Evolutionary conservation across 2,113 vertebrate genomes (phyloP).

Genomic region (Theristicus caerulescens): DNA sequence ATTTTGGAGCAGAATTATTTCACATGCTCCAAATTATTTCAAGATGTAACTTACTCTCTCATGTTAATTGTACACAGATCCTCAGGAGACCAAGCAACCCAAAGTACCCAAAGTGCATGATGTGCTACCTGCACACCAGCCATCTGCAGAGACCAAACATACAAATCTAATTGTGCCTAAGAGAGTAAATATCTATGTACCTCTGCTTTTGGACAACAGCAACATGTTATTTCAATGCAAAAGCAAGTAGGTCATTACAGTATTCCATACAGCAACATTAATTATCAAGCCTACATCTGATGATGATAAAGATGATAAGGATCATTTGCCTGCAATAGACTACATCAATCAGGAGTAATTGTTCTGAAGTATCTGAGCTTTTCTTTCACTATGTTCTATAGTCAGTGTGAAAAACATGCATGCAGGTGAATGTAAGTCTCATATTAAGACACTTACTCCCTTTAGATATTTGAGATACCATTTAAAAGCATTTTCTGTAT

Average conservation of each 20-base stretch:
- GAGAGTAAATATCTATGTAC: neutral
- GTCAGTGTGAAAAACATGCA: neutral
- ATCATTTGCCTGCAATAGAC: neutral
- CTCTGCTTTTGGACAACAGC: neutral
- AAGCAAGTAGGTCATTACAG: neutral
- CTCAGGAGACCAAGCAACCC: neutral
- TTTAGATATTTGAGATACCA: neutral
- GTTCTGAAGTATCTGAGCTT: neutral
- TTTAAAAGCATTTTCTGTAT: neutral
- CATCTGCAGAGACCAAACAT: neutral
- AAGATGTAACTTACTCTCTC: neutral
- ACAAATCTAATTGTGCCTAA: neutral
- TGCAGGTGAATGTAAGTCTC: neutral
- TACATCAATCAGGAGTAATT: neutral
- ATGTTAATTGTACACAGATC: neutral
- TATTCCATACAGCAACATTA: neutral
- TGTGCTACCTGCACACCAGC: neutral
- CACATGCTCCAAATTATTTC: neutral
- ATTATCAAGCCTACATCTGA: neutral
- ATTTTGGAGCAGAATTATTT: neutral
- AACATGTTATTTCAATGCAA: neutral
- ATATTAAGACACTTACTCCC: neutral
- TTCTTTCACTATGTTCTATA: neutral
- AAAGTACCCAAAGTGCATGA: neutral
- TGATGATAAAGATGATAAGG: neutral